Evolutionary conservation across 2,797 vertebrate genomes (phyloP), one percentile per base, ranked within the genome.

Genomic region (Prionace glauca): DNA sequence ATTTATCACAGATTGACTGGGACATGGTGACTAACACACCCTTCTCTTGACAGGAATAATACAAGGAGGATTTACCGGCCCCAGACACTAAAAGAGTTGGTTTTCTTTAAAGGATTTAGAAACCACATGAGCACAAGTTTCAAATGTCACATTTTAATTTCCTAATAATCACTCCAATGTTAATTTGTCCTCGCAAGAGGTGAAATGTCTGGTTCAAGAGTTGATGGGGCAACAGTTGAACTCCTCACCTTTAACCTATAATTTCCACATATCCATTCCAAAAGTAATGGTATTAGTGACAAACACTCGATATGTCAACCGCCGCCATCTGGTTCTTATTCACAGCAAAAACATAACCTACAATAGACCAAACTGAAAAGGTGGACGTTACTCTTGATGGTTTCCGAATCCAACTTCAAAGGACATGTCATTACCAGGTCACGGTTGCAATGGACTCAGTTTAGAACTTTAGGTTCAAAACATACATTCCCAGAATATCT

Each of bases 291-390:
- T 77, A 95, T 77, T 77, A 95, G 72, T 24, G 50, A 60, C 45
- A 77, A 94, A 32, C 71, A 95, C 36, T 56, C 71, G 50, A 18
- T 71, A 77, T 22, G 71, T 77, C 69, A 56, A 56, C 93, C 29
- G 56, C 26, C 93, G 18, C 88, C 93, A 95, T 95, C 93, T 95
- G 93, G 41, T 77, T 77, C 71, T 95, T 77, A 95, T 95, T 95
- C 93, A 72, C 50, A 72, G n/a, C 45, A 95, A 95, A 95, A 95
- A 95, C 93, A 94, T 56, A 29, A 95, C 77, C 71, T 77, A 60
- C 45, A n/a, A 95, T 95, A 95, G 71, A 56, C 93, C 93, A 95
- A 77, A 56, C 71, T 95, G 45, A 74, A 74, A 74, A 95, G 93
- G 71, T 95, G 93, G 50, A 95, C 50, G 26, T 77, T 95, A 32